Evolutionary conservation across 2,888 invertebrate genomes (phyloP).

Genomic region (Drosophila villosipedis): DNA sequence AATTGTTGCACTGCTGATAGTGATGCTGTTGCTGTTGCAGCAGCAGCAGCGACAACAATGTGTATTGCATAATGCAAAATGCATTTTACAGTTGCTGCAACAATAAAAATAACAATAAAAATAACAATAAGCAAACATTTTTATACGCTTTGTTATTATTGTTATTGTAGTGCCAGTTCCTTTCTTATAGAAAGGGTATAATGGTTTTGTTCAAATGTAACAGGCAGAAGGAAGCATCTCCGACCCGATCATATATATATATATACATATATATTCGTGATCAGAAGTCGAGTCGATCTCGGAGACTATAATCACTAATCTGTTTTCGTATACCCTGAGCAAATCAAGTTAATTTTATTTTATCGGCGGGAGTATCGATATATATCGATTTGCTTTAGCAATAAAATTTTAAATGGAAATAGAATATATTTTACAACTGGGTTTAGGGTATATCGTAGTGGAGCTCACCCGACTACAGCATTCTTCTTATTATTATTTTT

Average conservation of each 20-base stretch:
- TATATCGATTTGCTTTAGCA: not conserved
- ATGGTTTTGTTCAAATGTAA: not conserved
- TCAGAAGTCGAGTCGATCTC: not conserved
- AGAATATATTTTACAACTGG: not conserved
- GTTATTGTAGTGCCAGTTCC: not conserved
- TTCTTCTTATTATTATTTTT: conserved; percentile 2
- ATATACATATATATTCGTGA: not conserved
- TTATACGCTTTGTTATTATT: conserved; percentile 2
- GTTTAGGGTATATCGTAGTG: not conserved
- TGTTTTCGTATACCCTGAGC: not conserved
- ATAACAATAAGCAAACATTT: conserved; percentile 9
- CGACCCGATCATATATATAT: not conserved
- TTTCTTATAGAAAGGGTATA: not conserved
- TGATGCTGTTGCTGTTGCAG: not conserved
- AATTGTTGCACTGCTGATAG: conserved; percentile 37
- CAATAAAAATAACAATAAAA: conserved; percentile 2
- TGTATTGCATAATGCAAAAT: conserved; percentile 50
- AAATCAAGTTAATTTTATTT: not conserved
- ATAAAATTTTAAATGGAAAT: not conserved
- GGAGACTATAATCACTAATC: not conserved
- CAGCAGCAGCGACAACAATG: conserved; percentile 14
- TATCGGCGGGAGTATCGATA: not conserved
- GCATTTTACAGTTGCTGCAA: conserved; percentile 20
- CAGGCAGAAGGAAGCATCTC: not conserved
- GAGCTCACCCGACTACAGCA: not conserved